Evolutionary conservation across 1,140 invertebrate species (phyloP).

Genomic region (Solenopsis fugax): DNA sequence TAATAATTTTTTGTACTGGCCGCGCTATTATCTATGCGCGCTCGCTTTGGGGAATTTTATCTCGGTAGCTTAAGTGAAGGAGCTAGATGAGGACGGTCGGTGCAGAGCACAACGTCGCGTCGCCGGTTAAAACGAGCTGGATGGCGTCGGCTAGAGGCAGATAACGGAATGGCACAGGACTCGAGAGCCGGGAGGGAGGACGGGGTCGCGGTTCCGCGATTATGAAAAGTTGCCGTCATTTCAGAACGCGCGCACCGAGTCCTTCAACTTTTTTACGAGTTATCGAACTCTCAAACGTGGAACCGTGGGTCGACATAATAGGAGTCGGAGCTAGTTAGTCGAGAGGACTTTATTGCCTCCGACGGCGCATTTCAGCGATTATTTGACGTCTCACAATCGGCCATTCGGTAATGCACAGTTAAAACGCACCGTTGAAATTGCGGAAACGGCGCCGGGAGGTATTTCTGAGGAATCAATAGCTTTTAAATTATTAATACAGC

Average conservation of each 20-base stretch:
- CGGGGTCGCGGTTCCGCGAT: conserved; percentile 70
- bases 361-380: conserved; percentile 28
- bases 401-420: conserved; percentile 25
- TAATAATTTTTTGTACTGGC: conserved; percentile 13
- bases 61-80: conserved; percentile 42
- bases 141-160: not conserved
- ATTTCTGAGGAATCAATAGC: not conserved
- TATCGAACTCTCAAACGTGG: conserved; percentile 39
- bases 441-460: not conserved
- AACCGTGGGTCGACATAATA: conserved; percentile 31
- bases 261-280: conserved; percentile 56
- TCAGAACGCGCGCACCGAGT: conserved; percentile 40
- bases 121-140: conserved; percentile 29
- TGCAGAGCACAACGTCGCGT: not conserved
- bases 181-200: not conserved
- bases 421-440: not conserved
- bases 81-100: conserved; percentile 6
- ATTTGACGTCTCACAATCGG: conserved; percentile 10
- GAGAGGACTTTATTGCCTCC: conserved; percentile 18
- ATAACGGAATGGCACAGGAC: conserved; percentile 17
- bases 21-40: conserved; percentile 40
- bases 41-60: conserved; percentile 37
- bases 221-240: conserved; percentile 76
- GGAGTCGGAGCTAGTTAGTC: conserved; percentile 42
- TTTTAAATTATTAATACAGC: not conserved